These are phyloP conservation scores for Arnoldichthys spilopterus DNA, from an alignment of 2,797 vertebrate species.

Conservation along the genomic window DNA sequence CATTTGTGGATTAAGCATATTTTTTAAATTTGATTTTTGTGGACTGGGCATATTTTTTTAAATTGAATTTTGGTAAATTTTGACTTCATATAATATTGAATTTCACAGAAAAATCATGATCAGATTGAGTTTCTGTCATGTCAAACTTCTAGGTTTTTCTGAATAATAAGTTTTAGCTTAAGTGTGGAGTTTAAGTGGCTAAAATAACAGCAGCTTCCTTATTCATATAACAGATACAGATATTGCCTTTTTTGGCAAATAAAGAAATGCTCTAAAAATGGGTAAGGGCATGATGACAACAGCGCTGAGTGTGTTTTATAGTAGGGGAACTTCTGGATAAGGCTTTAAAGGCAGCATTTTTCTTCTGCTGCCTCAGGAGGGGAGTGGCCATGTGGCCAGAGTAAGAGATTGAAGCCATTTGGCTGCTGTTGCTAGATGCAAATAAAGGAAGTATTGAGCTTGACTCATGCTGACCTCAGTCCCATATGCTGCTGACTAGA, in stretches of 20 bases:
- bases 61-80: too few species aligned
- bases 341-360: conserved; percentile 51
- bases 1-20: neutral
- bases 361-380: conserved; percentile 55
- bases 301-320: conserved; percentile 33
- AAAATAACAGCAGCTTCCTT: neutral
- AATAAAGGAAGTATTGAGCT: conserved; percentile 82
- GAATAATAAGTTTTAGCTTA: neutral
- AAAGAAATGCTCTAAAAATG: conserved; percentile 42
- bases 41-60: neutral
- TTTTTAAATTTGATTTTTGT: neutral
- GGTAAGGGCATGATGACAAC: conserved; percentile 38
- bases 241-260: neutral
- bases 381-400: conserved; percentile 60
- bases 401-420: conserved; percentile 61
- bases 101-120: neutral
- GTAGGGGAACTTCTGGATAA: conserved; percentile 54
- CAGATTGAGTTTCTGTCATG: neutral
- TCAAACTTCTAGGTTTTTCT: neutral
- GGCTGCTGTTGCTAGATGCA: conserved; percentile 67
- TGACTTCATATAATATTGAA: neutral
- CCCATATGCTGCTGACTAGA: conserved; percentile 68
- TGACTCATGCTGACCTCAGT: conserved; percentile 73
- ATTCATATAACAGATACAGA: neutral
- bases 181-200: neutral